Conservation (phyloP, 2,797 vertebrate genomes). For the Pipistrellus pipistrellus region DNA sequence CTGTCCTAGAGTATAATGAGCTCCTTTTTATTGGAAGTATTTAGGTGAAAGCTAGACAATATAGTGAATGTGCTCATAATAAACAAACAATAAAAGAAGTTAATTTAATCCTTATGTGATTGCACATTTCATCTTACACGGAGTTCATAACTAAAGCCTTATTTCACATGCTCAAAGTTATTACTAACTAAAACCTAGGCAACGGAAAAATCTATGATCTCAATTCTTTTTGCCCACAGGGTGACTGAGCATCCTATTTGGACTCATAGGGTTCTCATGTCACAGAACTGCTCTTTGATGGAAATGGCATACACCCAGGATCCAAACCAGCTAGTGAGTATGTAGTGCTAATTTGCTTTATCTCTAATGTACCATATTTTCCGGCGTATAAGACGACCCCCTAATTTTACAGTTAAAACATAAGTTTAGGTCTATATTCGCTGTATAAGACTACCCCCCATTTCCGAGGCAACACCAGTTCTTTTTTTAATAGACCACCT, state of each 20-base stretch:
- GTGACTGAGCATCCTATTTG: background rate
- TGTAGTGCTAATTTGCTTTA: background rate
- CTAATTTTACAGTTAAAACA: no score
- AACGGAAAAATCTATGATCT: slow-evolving; percentile 38
- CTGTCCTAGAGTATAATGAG: slow-evolving; percentile 28
- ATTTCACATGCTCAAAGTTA: slow-evolving; percentile 18
- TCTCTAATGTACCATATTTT: background rate
- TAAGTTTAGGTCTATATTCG: no score
- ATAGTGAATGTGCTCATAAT: slow-evolving; percentile 49
- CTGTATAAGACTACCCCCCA: no score
- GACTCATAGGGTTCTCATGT: background rate
- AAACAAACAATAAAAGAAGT: slow-evolving; percentile 53
- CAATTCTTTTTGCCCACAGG: background rate
- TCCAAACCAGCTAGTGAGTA: background rate
- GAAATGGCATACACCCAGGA: background rate
- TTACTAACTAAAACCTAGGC: background rate
- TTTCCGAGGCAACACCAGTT: no score
- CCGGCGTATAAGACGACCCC: no score
- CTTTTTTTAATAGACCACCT: no score
- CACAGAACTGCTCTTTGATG: background rate
- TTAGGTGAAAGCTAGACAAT: slow-evolving; percentile 28
- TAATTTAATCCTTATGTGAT: slow-evolving; percentile 36
- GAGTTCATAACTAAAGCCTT: slow-evolving; percentile 49
- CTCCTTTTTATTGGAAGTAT: slow-evolving; percentile 51
- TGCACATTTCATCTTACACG: slow-evolving; percentile 50